Conservation (phyloP, 2,113 vertebrate species). For the Oryzias melastigma region DNA sequence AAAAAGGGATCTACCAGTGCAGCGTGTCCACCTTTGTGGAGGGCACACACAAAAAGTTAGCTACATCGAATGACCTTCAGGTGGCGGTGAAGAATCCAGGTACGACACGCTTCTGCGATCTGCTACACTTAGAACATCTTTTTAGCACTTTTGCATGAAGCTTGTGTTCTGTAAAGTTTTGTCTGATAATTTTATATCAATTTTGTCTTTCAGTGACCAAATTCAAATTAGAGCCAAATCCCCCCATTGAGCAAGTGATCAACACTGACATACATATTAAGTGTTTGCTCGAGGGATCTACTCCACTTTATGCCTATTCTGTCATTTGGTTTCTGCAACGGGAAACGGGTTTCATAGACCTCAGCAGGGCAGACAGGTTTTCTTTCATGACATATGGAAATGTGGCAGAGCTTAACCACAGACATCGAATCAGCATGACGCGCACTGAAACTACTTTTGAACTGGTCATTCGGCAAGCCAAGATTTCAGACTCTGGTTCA, state of each 20-base stretch:
- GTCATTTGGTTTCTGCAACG: slow-evolving; percentile 67
- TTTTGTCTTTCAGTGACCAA: slow-evolving; percentile 51
- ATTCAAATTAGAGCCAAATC: slow-evolving; percentile 38
- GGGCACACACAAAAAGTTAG: slow-evolving; percentile 18
- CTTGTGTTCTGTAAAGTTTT: neutral
- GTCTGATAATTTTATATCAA: slow-evolving; percentile 7
- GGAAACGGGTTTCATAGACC: slow-evolving; percentile 7
- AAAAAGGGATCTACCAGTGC: slow-evolving; percentile 79
- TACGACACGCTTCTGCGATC: slow-evolving; percentile 42
- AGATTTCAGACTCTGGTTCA: slow-evolving; percentile 57
- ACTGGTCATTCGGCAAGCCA: slow-evolving; percentile 56
- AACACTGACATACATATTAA: slow-evolving; percentile 57
- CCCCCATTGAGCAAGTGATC: neutral
- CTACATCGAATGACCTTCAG: slow-evolving; percentile 67
- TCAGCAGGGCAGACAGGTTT: slow-evolving; percentile 58
- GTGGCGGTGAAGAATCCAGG: slow-evolving; percentile 78
- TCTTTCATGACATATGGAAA: slow-evolving; percentile 48
- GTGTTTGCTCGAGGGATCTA: slow-evolving; percentile 46
- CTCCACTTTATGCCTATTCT: slow-evolving; percentile 53
- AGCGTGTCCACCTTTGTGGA: slow-evolving; percentile 70
- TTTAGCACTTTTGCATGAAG: no score
- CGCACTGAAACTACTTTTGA: slow-evolving; percentile 54
- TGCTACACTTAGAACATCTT: no score
- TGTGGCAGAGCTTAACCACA: neutral
- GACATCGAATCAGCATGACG: slow-evolving; percentile 55